These are phyloP conservation scores for Galaxea fascicularis DNA, from an alignment of 92 coral and sea anemone genomes.

Conservation along the genomic window DNA sequence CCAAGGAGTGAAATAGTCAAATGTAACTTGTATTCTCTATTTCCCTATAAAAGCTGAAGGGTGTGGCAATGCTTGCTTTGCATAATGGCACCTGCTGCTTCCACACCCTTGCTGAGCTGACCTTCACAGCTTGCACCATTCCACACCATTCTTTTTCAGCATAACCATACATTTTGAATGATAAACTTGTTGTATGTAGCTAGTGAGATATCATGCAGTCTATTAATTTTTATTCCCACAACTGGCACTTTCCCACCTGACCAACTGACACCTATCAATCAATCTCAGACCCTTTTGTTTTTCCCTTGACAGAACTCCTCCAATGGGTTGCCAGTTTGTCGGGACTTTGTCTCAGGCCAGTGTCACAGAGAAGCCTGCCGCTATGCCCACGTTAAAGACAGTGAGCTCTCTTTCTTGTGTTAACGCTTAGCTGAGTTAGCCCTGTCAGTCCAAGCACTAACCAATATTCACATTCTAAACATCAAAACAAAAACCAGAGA, in stretches of 20 bases:
- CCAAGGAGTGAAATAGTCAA: not conserved
- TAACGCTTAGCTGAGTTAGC: constrained; percentile 62
- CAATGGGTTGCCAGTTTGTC: constrained; percentile 97
- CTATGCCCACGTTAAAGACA: constrained; percentile 99
- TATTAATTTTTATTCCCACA: not conserved
- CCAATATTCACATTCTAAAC: not conserved
- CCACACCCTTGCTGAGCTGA: not conserved
- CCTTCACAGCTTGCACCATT: constrained; percentile 5
- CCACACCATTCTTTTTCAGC: constrained; percentile 5
- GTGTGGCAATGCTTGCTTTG: constrained; percentile 38
- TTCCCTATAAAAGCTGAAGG: constrained; percentile 6
- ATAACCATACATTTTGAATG: not conserved
- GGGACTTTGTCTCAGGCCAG: constrained; percentile 98
- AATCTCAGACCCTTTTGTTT: constrained; percentile 69
- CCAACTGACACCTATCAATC: constrained; percentile 49
- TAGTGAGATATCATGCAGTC: constrained; percentile 3
- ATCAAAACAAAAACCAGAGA: not conserved
- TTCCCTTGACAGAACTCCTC: constrained; percentile 92
- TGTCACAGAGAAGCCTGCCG: constrained; percentile 99
- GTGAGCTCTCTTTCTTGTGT: constrained; percentile 87
- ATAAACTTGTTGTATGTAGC: constrained; percentile 12
- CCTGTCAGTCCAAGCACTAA: constrained; percentile 12
- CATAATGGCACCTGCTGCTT: constrained; percentile 24
- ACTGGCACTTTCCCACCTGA: constrained; percentile 40
- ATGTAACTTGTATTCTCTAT: not conserved